Conservation (phyloP, 2,113 vertebrate species). For the Charina bottae region DNA sequence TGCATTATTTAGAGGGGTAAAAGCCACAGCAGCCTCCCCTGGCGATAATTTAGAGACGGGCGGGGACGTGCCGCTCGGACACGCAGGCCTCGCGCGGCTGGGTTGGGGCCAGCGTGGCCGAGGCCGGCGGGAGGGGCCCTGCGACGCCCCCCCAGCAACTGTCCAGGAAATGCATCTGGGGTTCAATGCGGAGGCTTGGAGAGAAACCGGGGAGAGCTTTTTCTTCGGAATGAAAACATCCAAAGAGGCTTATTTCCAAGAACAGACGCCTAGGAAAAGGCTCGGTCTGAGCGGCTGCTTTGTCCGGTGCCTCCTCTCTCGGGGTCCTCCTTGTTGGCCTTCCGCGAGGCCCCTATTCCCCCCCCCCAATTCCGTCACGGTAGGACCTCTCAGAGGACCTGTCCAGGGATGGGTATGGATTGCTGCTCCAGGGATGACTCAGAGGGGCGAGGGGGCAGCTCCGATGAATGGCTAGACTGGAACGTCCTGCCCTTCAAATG, state of each 20-base stretch:
- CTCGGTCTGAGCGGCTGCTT: neutral
- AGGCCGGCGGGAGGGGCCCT: neutral
- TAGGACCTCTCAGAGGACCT: neutral
- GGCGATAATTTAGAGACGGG: neutral
- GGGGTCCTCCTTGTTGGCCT: neutral
- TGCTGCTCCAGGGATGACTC: neutral
- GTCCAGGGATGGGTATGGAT: neutral
- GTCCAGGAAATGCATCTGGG: neutral
- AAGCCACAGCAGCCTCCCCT: conserved; percentile 37
- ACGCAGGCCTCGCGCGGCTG: neutral
- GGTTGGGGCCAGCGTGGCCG: neutral
- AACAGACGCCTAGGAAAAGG: neutral
- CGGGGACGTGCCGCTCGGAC: neutral
- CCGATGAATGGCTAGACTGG: neutral
- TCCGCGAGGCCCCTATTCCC: neutral
- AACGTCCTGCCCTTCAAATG: neutral
- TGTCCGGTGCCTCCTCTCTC: too few relatives aligned
- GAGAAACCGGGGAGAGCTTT: neutral
- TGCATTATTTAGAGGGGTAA: conserved; percentile 64
- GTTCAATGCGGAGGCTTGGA: neutral
- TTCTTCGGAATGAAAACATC: neutral
- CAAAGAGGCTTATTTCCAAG: neutral
- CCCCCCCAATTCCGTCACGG: neutral
- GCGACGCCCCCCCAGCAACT: accelerated
- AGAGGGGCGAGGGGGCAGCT: neutral